Base-by-base conservation (phyloP, 2,797 vertebrate genomes). In the Emydoidea blandingii region DNA sequence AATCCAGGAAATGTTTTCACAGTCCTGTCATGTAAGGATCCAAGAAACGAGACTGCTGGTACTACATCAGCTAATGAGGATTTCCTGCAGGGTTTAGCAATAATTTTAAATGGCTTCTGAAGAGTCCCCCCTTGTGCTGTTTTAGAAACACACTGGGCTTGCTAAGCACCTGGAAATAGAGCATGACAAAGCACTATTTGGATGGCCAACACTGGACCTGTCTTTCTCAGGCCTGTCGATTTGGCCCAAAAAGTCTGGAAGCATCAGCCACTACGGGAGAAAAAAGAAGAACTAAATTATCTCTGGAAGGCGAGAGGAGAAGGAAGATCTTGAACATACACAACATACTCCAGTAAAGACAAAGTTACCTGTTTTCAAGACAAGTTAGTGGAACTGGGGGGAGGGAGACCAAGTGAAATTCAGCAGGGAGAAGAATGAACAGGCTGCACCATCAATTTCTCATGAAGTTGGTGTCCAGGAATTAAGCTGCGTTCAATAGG, bases 1-100 rank as follows among this genome's bases (percentile, higher is more conserved):
- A 65, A 41, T 85, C 44, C 34, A 1, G 3, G 34, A 74, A 78
- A 21, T 3, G 2, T 41, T 94, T 81, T 49, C 21, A 74, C 52
- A 79, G 12, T 27, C n/a, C 1, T 0, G 3, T 65, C 78, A 49
- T 1, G 3, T 34, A 37, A 25, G 1, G 0, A 8, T 44, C 56
- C 81, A 34, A n/a, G 65, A 49, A 76, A 52, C 8, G 79, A 74
- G 37, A 47, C n/a, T 84, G 65, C 81, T 79, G 78, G 56, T 62
- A 16, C n/a, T 47, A 84, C 52, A 21, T 85, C 91, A 88, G 88
- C 79, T 82, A 79, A 78, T 0, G 10, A 85, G 27, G 82, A 74
- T 88, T 79, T 88, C 82, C 88, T 27, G 3, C 34, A 16, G 25
- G 53, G 68, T 47, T 88, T 92, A 92, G 83, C 91, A 85, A 85